Percentiles rank a stretch among this genome's conserved stretches.
These are phyloP conservation scores for Hyperopisus bebe DNA, from an alignment of 2,113 vertebrate genomes.

Conservation along the genomic window DNA sequence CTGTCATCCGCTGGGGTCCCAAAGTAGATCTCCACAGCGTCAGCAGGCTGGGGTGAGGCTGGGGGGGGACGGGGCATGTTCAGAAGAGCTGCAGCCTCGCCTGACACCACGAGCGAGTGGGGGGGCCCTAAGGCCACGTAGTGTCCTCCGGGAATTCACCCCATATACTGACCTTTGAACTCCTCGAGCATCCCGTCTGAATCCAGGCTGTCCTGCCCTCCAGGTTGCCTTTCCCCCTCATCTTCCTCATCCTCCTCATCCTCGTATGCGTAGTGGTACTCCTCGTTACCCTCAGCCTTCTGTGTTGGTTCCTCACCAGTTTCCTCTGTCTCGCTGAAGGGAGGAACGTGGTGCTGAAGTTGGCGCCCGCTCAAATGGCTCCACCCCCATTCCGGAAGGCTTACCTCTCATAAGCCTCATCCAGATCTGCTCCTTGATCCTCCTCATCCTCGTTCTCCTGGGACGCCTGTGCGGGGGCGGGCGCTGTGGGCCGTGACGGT, in stretches of 20 bases:
- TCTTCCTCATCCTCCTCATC: slow-evolving; percentile 71
- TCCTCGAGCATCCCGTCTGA: slow-evolving; percentile 71
- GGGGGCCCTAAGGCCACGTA: not conserved
- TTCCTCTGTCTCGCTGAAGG: slow-evolving; percentile 16
- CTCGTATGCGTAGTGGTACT: slow-evolving; percentile 74
- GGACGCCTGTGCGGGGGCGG: slow-evolving; percentile 40
- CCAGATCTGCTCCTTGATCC: slow-evolving; percentile 53
- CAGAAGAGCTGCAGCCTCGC: not conserved
- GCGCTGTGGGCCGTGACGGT: slow-evolving; percentile 57
- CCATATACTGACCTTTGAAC: slow-evolving; percentile 73
- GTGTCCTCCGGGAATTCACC: not conserved
- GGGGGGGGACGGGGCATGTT: slow-evolving; percentile 12
- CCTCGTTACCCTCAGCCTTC: slow-evolving; percentile 66
- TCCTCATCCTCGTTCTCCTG: slow-evolving; percentile 62
- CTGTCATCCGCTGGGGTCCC: slow-evolving; percentile 92
- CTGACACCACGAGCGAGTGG: not conserved
- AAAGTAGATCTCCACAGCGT: slow-evolving; percentile 94
- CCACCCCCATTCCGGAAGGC: not conserved
- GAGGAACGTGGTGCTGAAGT: not conserved
- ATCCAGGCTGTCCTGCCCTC: slow-evolving; percentile 46
- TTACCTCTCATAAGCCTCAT: slow-evolving; percentile 29
- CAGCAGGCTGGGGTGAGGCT: slow-evolving; percentile 75
- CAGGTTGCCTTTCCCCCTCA: slow-evolving; percentile 62
- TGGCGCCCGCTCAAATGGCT: not conserved
- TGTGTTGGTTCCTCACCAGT: slow-evolving; percentile 67